Percentiles rank a stretch among this genome's conserved stretches.
Conservation (phyloP, 2,888 invertebrate genomes). For the Aricia artaxerxes region DNA sequence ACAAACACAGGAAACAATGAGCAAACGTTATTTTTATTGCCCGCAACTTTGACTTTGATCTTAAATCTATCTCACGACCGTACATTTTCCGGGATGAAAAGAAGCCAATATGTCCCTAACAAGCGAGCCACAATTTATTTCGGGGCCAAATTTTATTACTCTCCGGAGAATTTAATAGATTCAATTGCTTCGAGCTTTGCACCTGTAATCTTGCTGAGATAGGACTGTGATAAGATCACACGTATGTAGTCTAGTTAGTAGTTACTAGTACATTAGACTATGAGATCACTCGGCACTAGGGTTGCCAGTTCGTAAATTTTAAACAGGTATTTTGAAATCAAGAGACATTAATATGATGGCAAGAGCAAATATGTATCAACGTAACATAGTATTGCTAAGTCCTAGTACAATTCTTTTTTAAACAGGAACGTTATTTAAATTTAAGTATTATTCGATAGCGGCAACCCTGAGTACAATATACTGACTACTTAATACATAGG, state of each 20-base stretch:
- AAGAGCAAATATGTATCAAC: no score
- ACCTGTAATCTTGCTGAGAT: background rate
- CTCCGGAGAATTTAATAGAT: background rate
- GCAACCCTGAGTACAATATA: background rate
- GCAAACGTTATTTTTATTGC: slow-evolving; percentile 3
- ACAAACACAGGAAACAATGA: background rate
- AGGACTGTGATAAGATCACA: background rate
- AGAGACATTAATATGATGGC: no score
- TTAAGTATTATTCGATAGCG: background rate
- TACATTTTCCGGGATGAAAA: background rate
- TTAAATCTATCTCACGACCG: slow-evolving; percentile 3
- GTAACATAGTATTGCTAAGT: no score
- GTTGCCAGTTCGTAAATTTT: no score
- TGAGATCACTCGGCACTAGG: no score
- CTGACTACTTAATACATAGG: background rate
- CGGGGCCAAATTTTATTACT: background rate
- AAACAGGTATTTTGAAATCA: no score
- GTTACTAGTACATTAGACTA: background rate
- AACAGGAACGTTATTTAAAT: background rate
- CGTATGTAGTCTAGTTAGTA: background rate
- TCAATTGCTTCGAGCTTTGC: background rate
- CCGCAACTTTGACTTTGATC: slow-evolving; percentile 18
- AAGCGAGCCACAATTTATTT: background rate
- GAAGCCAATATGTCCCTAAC: slow-evolving; percentile 1
- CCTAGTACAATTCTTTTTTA: no score